Base-by-base conservation (phyloP, 1,140 invertebrate genomes). In the Drosophila nannoptera region DNA sequence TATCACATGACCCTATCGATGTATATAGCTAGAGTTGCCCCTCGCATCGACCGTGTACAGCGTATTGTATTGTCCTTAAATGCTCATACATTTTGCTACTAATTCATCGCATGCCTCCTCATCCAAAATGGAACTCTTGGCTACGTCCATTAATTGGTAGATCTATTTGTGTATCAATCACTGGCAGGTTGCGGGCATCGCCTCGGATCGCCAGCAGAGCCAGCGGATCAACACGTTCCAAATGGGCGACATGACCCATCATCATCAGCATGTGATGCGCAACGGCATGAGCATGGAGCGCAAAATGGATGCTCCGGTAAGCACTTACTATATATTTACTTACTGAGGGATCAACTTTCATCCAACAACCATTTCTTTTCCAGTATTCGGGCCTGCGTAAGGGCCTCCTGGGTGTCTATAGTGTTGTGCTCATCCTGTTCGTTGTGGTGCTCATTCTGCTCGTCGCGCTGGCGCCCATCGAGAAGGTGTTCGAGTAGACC, bases 211-310 rank as follows among this genome's bases (percentile, higher is more conserved):
- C 62, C 93, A 94, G 48, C 92, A 91, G 68, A 93, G 92, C 73
- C 93, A 94, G 70, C 92, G 94, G 71, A 93, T 95, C 11, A 94
- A 94, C 87, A 92, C 94, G 8, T 96, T 96, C 91, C 95, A 95
- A 9, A 95, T 96, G 94, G 95, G 95, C 81, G 94, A 96, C 87
- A 92, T 96, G 90, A 56, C 80, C 5, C 82, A 87, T 48, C 75
- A 86, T 64, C 86, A 88, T 42, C 87, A 88, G 66, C 93, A 88
- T 90, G 93, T 61, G 91, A 93, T 90, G 89, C 92, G 90, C 86
- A 93, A 73, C 91, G 55, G 89, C 91, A 87, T 81, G 49, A 92
- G 93, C 84, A 90, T 92, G 69, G 94, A 95, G 78, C 90, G 92
- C 56, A 94, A 92, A 83, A 90, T 92, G 70, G 95, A 96, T 89